phyloP scores from a whole-genome alignment of 2,113 vertebrate species.

The Echinops telfairi region DNA sequence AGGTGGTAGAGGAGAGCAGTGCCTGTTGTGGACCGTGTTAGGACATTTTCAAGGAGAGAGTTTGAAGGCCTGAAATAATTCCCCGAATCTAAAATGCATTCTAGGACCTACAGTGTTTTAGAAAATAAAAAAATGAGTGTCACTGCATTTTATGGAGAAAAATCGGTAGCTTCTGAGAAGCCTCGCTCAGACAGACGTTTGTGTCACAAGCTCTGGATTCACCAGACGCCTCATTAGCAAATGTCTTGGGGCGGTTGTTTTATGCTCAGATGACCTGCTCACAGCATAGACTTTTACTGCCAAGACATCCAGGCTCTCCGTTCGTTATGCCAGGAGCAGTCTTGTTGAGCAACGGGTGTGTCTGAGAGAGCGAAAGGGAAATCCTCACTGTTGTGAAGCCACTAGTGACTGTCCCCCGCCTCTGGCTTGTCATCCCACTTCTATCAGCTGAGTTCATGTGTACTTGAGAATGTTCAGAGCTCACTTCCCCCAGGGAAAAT shows the following conservation, averaged over 20 bases:
- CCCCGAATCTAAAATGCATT: slow-evolving; percentile 43
- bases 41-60: slow-evolving; percentile 20
- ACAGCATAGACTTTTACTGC: not conserved
- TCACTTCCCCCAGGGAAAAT: not conserved
- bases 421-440: not conserved
- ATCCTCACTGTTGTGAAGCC: not conserved
- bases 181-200: slow-evolving; percentile 1
- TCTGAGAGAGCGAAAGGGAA: not conserved
- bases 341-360: not conserved
- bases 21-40: slow-evolving; percentile 23
- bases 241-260: not conserved
- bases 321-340: not conserved
- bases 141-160: not conserved
- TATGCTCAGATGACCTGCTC: not conserved
- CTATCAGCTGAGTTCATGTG: not conserved
- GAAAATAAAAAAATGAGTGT: slow-evolving; percentile 23
- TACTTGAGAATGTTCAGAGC: not conserved
- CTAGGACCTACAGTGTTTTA: slow-evolving; percentile 45
- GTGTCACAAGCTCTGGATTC: not conserved
- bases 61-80: slow-evolving; percentile 39
- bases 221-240: slow-evolving; percentile 26
- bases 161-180: slow-evolving; percentile 53
- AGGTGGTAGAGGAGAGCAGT: not conserved
- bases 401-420: not conserved
- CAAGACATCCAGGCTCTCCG: not conserved